phyloP scores from a whole-genome alignment of 1,140 invertebrate genomes.

The Tetraneura akinire region DNA sequence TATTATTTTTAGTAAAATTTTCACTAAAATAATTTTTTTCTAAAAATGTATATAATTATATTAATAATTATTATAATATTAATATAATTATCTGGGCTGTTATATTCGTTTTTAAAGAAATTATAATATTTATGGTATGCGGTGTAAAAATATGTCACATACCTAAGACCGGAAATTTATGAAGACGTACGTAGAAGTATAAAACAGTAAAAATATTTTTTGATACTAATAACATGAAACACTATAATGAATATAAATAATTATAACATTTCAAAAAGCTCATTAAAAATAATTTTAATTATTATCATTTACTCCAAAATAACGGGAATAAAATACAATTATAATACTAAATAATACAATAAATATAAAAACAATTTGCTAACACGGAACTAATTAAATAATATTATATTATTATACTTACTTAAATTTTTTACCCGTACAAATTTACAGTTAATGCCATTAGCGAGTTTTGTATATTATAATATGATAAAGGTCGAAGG shows the following conservation, averaged over 20 bases:
- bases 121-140: slow-evolving; percentile 16
- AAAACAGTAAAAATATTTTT: background rate
- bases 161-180: slow-evolving; percentile 1
- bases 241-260: background rate
- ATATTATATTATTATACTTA: background rate
- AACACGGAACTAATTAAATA: background rate
- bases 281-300: slow-evolving; percentile 30
- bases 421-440: background rate
- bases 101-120: background rate
- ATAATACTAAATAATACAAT: background rate
- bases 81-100: background rate
- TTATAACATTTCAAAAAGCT: slow-evolving; percentile 13
- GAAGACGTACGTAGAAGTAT: background rate
- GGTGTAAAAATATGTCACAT: slow-evolving; percentile 33
- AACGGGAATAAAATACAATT: slow-evolving; percentile 16
- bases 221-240: slow-evolving; percentile 14
- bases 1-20: background rate
- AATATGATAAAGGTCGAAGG: too few relatives aligned
- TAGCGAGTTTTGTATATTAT: background rate
- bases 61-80: too few relatives aligned
- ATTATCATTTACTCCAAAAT: slow-evolving; percentile 8
- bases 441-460: background rate
- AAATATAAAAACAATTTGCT: background rate
- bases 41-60: background rate
- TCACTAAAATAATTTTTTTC: background rate